Conservation (phyloP, 2,888 invertebrate genomes). For the Mythimna impura region DNA sequence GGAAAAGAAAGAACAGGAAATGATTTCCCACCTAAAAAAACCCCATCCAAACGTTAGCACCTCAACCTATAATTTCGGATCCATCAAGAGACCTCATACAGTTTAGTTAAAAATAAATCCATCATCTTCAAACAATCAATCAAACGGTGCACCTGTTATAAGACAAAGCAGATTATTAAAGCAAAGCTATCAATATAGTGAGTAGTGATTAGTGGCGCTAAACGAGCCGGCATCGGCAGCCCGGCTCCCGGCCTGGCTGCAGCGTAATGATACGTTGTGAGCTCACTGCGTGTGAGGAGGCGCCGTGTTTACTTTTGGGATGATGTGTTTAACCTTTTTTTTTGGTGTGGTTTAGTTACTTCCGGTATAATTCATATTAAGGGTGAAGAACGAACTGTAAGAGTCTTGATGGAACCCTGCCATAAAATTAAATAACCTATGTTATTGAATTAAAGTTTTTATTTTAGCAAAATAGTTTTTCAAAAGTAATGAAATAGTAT, state of each 20-base stretch:
- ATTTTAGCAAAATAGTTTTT: too few species aligned
- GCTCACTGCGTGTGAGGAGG: constrained; percentile 16
- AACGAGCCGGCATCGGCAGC: constrained; percentile 31
- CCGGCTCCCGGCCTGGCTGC: constrained; percentile 48
- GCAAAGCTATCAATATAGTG: constrained; percentile 43
- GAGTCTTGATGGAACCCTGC: not conserved
- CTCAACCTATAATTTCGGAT: not conserved
- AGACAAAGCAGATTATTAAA: constrained; percentile 44
- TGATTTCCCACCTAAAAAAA: too few species aligned
- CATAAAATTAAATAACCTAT: not conserved
- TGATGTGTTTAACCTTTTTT: constrained; percentile 1
- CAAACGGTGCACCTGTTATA: constrained; percentile 33
- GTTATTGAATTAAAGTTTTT: not conserved
- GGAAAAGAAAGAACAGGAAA: too few species aligned
- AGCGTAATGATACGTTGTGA: constrained; percentile 60
- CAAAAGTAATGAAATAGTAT: too few species aligned
- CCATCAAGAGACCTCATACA: not conserved
- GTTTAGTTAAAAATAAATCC: constrained; percentile 47
- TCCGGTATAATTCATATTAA: not conserved
- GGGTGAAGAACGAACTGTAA: not conserved
- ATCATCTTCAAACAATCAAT: constrained; percentile 57
- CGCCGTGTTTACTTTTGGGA: constrained; percentile 33
- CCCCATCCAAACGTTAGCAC: not conserved
- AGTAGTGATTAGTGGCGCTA: constrained; percentile 48
- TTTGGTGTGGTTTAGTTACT: not conserved